Percentiles rank a stretch among this genome's conserved stretches.
phyloP scores from a whole-genome alignment of 2,888 invertebrate genomes.

The Drosophila siamana region DNA sequence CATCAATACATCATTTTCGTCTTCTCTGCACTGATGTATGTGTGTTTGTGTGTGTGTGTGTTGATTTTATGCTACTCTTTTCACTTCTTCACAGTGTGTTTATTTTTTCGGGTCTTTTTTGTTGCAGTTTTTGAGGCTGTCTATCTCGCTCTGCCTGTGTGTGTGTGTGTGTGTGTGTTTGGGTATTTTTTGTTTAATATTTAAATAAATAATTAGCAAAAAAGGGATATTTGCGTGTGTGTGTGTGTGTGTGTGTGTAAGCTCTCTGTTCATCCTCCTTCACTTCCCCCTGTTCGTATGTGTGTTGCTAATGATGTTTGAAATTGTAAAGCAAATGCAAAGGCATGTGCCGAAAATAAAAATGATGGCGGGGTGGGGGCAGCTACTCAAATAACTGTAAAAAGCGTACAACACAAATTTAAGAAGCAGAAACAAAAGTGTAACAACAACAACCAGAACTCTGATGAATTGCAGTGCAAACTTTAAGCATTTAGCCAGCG shows the following conservation, averaged over 20 bases:
- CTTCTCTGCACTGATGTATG: slow-evolving; percentile 49
- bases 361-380: slow-evolving; percentile 16
- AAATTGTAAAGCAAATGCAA: slow-evolving; percentile 81
- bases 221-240: slow-evolving; percentile 74
- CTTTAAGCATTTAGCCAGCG: too few species aligned
- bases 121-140: slow-evolving; percentile 57
- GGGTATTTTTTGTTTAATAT: slow-evolving; percentile 83
- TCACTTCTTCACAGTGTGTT: slow-evolving; percentile 40
- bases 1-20: slow-evolving; percentile 79
- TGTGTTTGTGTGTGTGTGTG: slow-evolving; percentile 39
- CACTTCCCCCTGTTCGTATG: slow-evolving; percentile 40
- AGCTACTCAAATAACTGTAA: slow-evolving; percentile 39
- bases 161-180: slow-evolving; percentile 48
- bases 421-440: neutral
- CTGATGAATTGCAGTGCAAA: neutral
- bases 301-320: slow-evolving; percentile 83
- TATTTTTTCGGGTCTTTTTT: slow-evolving; percentile 57
- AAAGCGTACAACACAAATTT: slow-evolving; percentile 21
- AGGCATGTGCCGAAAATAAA: slow-evolving; percentile 69
- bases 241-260: slow-evolving; percentile 43
- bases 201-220: slow-evolving; percentile 85
- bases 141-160: slow-evolving; percentile 27
- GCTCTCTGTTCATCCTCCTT: slow-evolving; percentile 42
- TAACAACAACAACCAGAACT: neutral
- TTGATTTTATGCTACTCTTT: slow-evolving; percentile 65